phyloP scores from a whole-genome alignment of 92 coral and sea anemone species.

The Phenganax marumi region DNA sequence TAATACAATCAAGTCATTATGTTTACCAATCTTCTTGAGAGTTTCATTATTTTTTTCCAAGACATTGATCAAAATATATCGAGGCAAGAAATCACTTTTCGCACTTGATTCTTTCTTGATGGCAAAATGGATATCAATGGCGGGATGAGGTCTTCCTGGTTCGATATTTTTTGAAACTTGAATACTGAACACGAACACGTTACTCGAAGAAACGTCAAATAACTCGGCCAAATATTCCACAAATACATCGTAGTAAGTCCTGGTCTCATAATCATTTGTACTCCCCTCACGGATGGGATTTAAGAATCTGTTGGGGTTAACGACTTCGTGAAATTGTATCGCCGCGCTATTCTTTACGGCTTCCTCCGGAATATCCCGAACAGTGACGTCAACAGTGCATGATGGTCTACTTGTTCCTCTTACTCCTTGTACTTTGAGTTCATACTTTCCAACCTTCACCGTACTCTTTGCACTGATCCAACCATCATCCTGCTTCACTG shows the following conservation, averaged over 20 bases:
- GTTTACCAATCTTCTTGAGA: slow-evolving; percentile 16
- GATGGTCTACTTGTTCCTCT: not conserved
- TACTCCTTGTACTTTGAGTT: slow-evolving; percentile 50
- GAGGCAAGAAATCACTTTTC: slow-evolving; percentile 23
- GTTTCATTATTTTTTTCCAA: slow-evolving; percentile 16
- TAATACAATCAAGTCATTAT: too few relatives aligned
- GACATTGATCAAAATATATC: slow-evolving; percentile 9
- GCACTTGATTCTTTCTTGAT: slow-evolving; percentile 48
- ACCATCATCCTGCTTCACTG: slow-evolving; percentile 45
- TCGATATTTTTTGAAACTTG: slow-evolving; percentile 55
- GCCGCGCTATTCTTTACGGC: slow-evolving; percentile 70
- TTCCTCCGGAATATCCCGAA: slow-evolving; percentile 51
- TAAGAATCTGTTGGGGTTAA: slow-evolving; percentile 52
- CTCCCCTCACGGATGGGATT: slow-evolving; percentile 26
- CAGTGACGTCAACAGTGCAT: slow-evolving; percentile 48
- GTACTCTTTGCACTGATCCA: slow-evolving; percentile 51
- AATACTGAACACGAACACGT: slow-evolving; percentile 70
- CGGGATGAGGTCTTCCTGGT: slow-evolving; percentile 32
- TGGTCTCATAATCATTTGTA: not conserved
- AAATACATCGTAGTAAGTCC: slow-evolving; percentile 53
- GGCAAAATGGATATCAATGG: slow-evolving; percentile 62
- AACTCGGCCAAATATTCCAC: slow-evolving; percentile 40
- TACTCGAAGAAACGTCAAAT: slow-evolving; percentile 43
- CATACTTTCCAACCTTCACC: slow-evolving; percentile 58
- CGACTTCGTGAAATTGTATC: slow-evolving; percentile 62